These are phyloP conservation scores for Pterobdella sp. DNA, from an alignment of 2,888 invertebrate genomes.

Conservation along the genomic window DNA sequence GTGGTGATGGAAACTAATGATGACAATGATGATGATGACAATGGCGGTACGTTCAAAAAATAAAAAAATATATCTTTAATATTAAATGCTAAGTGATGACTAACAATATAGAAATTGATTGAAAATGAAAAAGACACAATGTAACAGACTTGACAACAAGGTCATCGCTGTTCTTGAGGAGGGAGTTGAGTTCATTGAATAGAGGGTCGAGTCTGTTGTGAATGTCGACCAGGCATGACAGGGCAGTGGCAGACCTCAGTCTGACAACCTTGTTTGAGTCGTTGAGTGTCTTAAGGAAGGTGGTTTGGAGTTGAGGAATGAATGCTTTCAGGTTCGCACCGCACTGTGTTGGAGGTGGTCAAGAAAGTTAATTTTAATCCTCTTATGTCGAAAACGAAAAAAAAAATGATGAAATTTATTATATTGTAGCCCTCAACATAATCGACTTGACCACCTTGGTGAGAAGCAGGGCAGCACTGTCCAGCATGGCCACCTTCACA, in stretches of 20 bases:
- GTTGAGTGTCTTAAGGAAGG: conserved; percentile 86
- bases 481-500: conserved; percentile 89
- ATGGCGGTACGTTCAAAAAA: not conserved
- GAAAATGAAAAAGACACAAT: not conserved
- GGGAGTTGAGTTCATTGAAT: conserved; percentile 83
- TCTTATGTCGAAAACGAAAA: not conserved
- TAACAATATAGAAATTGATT: too few species aligned
- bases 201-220: conserved; percentile 88
- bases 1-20: not conserved
- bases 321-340: conserved; percentile 92
- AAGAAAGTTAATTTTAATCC: not conserved
- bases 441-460: conserved; percentile 62
- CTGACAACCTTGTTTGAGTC: conserved; percentile 80
- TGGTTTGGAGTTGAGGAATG: conserved; percentile 93
- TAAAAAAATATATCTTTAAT: not conserved
- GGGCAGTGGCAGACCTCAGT: conserved; percentile 72
- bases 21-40: not conserved
- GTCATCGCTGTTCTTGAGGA: conserved; percentile 73
- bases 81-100: not conserved
- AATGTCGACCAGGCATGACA: conserved; percentile 78
- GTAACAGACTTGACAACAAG: conserved; percentile 60
- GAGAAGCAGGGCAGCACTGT: conserved; percentile 81
- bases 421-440: not conserved
- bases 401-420: too few species aligned
- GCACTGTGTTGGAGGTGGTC: conserved; percentile 58